Conservation (phyloP, 2,888 invertebrate genomes). For the Leucophenga montana region DNA sequence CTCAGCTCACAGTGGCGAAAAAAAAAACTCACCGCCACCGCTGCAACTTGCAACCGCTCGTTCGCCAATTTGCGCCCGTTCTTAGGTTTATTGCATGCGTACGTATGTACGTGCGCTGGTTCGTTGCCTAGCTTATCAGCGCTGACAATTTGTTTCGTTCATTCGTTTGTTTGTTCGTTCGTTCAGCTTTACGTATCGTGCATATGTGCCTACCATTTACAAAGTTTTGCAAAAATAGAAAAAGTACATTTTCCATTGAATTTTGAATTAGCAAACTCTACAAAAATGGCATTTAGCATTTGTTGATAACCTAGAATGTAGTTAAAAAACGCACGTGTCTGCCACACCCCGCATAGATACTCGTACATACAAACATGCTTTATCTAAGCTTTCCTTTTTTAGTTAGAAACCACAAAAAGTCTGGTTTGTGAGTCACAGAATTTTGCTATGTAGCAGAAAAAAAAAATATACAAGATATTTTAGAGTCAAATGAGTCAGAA, state of each 20-base stretch:
- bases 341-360: background rate
- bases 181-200: no score
- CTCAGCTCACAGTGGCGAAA: background rate
- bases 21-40: background rate
- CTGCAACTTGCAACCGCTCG: background rate
- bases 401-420: no score
- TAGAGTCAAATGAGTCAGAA: no score
- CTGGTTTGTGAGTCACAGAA: no score
- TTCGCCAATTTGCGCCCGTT: background rate
- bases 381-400: no score
- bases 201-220: no score
- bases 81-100: background rate
- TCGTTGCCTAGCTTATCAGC: no score
- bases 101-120: background rate
- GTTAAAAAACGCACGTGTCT: background rate
- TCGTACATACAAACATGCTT: background rate
- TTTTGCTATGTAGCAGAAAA: no score
- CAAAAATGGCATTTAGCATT: no score
- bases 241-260: background rate
- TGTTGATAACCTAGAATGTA: background rate
- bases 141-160: no score
- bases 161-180: no score
- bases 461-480: no score
- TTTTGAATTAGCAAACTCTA: background rate
- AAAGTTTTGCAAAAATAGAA: background rate